Percentiles rank a stretch among this genome's conserved stretches.
These are phyloP conservation scores for Halcyon leucocephala DNA, from an alignment of 2,797 vertebrate genomes.

Conservation along the genomic window DNA sequence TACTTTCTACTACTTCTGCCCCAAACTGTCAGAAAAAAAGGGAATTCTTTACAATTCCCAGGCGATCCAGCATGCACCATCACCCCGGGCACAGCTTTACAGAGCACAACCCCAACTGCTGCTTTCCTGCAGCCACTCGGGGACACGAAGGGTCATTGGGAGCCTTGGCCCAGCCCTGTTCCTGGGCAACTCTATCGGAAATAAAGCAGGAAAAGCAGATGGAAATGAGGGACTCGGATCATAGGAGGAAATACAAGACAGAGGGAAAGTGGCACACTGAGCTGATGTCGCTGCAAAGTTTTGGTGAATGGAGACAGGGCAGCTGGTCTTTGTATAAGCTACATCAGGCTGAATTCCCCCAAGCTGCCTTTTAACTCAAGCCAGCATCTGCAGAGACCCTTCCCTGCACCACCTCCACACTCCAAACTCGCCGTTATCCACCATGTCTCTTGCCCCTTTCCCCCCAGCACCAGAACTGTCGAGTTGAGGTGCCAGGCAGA, in stretches of 20 bases:
- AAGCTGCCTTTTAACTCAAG: not conserved
- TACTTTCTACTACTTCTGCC: not conserved
- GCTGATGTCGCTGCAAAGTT: not conserved
- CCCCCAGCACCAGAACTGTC: not conserved
- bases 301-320: not conserved
- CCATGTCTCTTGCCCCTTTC: fast-evolving
- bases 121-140: not conserved
- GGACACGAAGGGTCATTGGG: fast-evolving
- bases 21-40: not conserved
- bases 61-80: fast-evolving
- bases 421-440: not conserved
- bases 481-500: fast-evolving
- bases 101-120: fast-evolving
- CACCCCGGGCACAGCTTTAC: fast-evolving
- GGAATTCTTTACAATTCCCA: not conserved
- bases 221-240: not conserved
- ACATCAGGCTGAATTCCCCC: not conserved
- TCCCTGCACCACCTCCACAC: not conserved
- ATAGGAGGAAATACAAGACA: fast-evolving
- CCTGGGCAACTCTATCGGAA: not conserved
- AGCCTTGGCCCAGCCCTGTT: not conserved
- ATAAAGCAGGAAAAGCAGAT: not conserved
- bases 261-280: fast-evolving
- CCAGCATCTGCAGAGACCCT: not conserved
- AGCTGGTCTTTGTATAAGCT: not conserved